A percentile compares a stretch with the other conserved stretches of the same genome.
phyloP scores from a whole-genome alignment of 92 coral and sea anemone genomes.

The Actinernus sp. region DNA sequence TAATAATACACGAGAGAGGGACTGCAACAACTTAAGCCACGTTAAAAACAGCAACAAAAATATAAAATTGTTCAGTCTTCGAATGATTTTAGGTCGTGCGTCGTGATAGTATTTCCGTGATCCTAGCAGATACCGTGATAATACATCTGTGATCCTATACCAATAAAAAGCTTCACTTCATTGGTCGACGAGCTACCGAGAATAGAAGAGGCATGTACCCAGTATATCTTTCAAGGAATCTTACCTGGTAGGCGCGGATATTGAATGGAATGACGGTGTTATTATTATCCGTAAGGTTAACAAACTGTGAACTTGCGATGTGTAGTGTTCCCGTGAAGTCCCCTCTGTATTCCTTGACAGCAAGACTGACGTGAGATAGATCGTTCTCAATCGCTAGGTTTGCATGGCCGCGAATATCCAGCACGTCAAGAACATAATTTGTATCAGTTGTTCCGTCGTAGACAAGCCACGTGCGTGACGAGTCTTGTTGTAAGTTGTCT shows the following conservation, averaged over 20 bases:
- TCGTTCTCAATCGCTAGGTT: constrained; percentile 48
- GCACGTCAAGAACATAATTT: constrained; percentile 38
- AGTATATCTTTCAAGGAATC: constrained; percentile 4
- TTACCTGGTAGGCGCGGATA: constrained; percentile 61
- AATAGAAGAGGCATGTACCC: constrained; percentile 1
- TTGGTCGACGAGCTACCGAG: too few species aligned
- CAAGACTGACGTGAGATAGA: constrained; percentile 14
- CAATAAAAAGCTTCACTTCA: too few species aligned
- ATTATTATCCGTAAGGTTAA: constrained; percentile 30
- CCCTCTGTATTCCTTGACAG: constrained; percentile 44
- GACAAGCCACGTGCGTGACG: constrained; percentile 68
- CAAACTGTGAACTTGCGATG: constrained; percentile 47
- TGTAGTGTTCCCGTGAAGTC: constrained; percentile 73
- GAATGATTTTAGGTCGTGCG: too few species aligned
- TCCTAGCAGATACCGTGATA: too few species aligned
- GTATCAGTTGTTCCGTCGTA: constrained; percentile 5
- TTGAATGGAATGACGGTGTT: constrained; percentile 63
- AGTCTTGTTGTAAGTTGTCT: constrained; percentile 47
- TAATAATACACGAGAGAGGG: too few species aligned
- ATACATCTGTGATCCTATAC: too few species aligned
- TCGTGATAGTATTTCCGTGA: too few species aligned
- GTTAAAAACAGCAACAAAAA: too few species aligned
- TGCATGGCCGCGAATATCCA: constrained; percentile 62
- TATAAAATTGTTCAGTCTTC: too few species aligned
- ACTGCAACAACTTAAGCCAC: too few species aligned